Evolutionary conservation across 2,113 vertebrate species (phyloP), one percentile per base, ranked within the genome.

Genomic region (Microtus oregoni): DNA sequence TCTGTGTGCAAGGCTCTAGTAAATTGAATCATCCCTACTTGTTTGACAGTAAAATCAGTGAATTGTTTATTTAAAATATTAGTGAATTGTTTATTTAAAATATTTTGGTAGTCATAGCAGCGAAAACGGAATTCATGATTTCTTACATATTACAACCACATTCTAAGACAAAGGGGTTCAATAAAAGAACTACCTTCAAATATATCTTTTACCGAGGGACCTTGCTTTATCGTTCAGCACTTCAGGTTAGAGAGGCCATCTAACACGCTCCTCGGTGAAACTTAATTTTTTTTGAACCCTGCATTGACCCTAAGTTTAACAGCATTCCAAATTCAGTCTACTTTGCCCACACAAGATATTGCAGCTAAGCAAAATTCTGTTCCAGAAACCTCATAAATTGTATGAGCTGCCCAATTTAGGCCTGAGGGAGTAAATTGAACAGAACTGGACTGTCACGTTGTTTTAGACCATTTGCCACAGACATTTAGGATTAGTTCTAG

Each of bases 271-370:
- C 90, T 94, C 89, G 14, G 73, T 65, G 90, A 97, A 96, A 94
- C 90, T 96, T 96, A 81, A 97, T 97, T 95, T 94, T 93, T 97
- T 93, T 79, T 95, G 93, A 97, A 96, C 93, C 58, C 88, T 93
- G 94, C 92, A 35, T 32, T 97, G 95, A 97, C 96, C 97, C 50
- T 30, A 78, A 90, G 82, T 94, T 97, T 95, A 96, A 96, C 92
- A 97, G 93, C 76, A 86, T 94, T 97, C 88, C 92, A 97, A 52
- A 97, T 96, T 85, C 85, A 92, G 95, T 96, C 90, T 94, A 19
- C 90, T 96, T 97, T 92, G 72, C 92, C 94, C 93, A 93, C 95
- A 93, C 61, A 92, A 97, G 96, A 93, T 97, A 97, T 86, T 96
- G 88, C 67, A 92, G 85, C 73, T 94, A 96, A 96, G 96, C 93